These are phyloP conservation scores for Hippoglossus stenolepis DNA, from an alignment of 2,113 vertebrate species.

Conservation along the genomic window DNA sequence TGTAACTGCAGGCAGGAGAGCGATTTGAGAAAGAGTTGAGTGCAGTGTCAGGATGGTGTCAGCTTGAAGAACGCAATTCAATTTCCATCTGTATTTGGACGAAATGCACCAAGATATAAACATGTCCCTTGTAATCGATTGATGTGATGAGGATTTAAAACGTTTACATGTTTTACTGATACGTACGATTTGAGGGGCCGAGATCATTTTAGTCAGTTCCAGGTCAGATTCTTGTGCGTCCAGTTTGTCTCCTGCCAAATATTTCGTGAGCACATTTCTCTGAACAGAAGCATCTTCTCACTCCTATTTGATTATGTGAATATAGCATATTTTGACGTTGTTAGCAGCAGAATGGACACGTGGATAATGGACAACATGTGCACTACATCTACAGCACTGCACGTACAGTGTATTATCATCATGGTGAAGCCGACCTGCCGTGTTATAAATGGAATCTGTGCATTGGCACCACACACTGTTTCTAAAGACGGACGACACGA, in stretches of 20 bases:
- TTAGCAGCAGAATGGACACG: slow-evolving; percentile 25
- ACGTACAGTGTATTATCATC: not conserved
- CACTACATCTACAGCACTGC: slow-evolving; percentile 4
- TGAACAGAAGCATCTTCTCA: not conserved
- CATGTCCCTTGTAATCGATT: not conserved
- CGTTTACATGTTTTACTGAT: not conserved
- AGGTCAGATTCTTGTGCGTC: not conserved
- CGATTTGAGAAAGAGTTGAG: slow-evolving; percentile 14
- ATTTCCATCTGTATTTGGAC: slow-evolving; percentile 16
- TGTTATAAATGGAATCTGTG: not conserved
- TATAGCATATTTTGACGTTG: not conserved
- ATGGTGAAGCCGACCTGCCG: too few species aligned
- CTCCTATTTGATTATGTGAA: not conserved
- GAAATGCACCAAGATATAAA: slow-evolving; percentile 16
- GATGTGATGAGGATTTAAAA: slow-evolving; percentile 5
- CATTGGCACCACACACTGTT: not conserved
- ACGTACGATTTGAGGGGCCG: not conserved
- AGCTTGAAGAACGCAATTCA: slow-evolving; percentile 17
- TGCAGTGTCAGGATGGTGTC: slow-evolving; percentile 7
- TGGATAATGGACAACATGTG: slow-evolving; percentile 13
- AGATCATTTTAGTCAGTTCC: slow-evolving; percentile 5
- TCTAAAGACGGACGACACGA: too few species aligned
- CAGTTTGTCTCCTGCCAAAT: not conserved
- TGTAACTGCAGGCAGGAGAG: slow-evolving; percentile 11
- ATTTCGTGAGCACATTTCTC: too few species aligned